Base-by-base conservation (phyloP, 2,797 vertebrate genomes). In the Propithecus deckenii region DNA sequence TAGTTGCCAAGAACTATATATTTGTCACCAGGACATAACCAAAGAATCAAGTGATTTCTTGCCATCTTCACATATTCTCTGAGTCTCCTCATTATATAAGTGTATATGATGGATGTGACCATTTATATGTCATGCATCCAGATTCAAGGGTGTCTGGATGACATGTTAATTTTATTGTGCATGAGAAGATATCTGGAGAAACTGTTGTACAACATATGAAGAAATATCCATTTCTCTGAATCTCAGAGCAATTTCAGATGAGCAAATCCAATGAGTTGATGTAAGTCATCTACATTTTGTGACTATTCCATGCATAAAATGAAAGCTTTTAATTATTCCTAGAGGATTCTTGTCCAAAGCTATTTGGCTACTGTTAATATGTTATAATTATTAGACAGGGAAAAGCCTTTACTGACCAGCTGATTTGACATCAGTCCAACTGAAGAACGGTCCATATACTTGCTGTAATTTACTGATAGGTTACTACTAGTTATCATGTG, bases 1-100 rank as follows among this genome's bases (percentile, higher is more conserved):
- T 41, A 52, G 0, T 93, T 93, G 95, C 98, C 98, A 98, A 91
- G 79, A 67, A 74, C 67, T 96, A 92, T 78, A 88, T 75, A 95
- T 97, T 97, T 97, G 87, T 97, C 97, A 94, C 94, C 96, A 95
- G 95, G 96, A 92, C 0, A 0, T 90, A 97, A 95, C 96, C 86
- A 95, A 98, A 96, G 74, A 98, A 83, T 90, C 63, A 91, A 89
- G 35, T 78, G 25, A 76, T 80, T 96, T 92, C 76, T 95, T 92
- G 43, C 55, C 59, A 25, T 92, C 84, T 93, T 91, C 83, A 72
- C 2, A 11, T 90, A 86, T 57, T 79, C 46, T 59, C 55, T 8
- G 9, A 85, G 25, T 52, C 69, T 81, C 89, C 78, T 93, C n/a
- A 86, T 96, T 84, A 89, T 61, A 32, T 43, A 74, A 9, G 75